Conservation (phyloP, 2,797 vertebrate genomes). For the Gephyroberyx darwinii region DNA sequence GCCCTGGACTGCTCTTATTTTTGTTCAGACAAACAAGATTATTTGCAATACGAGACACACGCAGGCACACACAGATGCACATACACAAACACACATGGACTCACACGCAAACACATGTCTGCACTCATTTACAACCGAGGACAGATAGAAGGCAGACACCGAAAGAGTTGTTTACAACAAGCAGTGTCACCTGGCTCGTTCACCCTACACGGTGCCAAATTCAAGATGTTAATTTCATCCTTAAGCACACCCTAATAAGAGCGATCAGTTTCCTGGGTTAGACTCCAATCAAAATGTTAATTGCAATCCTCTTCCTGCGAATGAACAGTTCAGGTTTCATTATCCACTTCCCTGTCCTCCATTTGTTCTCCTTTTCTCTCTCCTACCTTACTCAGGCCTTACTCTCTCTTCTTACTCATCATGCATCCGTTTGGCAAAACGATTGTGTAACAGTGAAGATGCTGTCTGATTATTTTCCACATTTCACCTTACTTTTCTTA, state of each 20-base stretch:
- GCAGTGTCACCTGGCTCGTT: conserved; percentile 43
- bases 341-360: not conserved
- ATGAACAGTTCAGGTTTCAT: conserved; percentile 41
- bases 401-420: not conserved
- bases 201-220: conserved; percentile 39
- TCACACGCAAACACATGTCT: too few species aligned
- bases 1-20: not conserved
- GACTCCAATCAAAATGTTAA: conserved; percentile 69
- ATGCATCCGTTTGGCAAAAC: not conserved
- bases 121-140: not conserved
- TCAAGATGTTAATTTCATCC: conserved; percentile 64
- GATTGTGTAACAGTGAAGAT: not conserved
- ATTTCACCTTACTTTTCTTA: not conserved
- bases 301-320: conserved; percentile 28
- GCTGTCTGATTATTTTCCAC: conserved; percentile 7
- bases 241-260: conserved; percentile 52
- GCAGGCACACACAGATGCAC: conserved; percentile 1
- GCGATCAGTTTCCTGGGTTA: conserved; percentile 56
- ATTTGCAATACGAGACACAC: not conserved
- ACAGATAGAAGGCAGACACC: conserved; percentile 5
- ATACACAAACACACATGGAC: not conserved
- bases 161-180: conserved; percentile 14
- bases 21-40: not conserved
- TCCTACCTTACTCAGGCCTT: not conserved
- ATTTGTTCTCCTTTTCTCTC: conserved; percentile 15